phyloP scores from a whole-genome alignment of 2,888 invertebrate species.

The Cheilosia soror region DNA sequence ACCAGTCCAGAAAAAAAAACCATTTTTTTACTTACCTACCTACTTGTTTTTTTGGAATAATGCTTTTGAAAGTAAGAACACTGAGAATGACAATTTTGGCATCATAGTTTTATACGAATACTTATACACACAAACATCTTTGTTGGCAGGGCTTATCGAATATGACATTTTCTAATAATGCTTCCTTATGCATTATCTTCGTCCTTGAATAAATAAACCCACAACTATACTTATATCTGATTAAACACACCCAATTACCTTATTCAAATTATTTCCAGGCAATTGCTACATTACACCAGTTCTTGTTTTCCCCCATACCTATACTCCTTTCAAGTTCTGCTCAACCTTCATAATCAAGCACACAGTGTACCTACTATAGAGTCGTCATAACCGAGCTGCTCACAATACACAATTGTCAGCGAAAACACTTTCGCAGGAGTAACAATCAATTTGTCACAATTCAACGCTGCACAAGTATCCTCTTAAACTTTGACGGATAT shows the following conservation, averaged over 20 bases:
- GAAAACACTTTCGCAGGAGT: conserved; percentile 63
- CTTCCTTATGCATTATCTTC: neutral
- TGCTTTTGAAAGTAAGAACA: too few relatives aligned
- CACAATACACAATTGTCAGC: conserved; percentile 50
- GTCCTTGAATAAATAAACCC: neutral
- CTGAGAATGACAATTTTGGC: too few relatives aligned
- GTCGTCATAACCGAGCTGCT: conserved; percentile 30
- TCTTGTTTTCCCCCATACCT: neutral
- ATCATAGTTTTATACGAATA: too few relatives aligned
- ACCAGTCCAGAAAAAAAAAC: too few relatives aligned
- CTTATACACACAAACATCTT: too few relatives aligned
- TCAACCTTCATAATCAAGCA: conserved; percentile 28
- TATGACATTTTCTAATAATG: neutral
- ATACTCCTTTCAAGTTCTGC: neutral
- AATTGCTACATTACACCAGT: conserved; percentile 36
- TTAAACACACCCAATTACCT: conserved; percentile 42
- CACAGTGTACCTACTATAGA: neutral
- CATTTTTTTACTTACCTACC: too few relatives aligned
- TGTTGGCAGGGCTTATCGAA: too few relatives aligned
- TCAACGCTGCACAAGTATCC: conserved; percentile 64
- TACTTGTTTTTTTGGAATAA: too few relatives aligned
- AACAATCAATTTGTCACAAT: conserved; percentile 69
- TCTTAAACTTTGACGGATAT: conserved; percentile 69
- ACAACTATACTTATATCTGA: neutral
- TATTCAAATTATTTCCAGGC: conserved; percentile 41